A percentile compares a stretch with the other conserved stretches of the same genome.
phyloP scores from a whole-genome alignment of 2,797 vertebrate species.

The Sebastes itinus region DNA sequence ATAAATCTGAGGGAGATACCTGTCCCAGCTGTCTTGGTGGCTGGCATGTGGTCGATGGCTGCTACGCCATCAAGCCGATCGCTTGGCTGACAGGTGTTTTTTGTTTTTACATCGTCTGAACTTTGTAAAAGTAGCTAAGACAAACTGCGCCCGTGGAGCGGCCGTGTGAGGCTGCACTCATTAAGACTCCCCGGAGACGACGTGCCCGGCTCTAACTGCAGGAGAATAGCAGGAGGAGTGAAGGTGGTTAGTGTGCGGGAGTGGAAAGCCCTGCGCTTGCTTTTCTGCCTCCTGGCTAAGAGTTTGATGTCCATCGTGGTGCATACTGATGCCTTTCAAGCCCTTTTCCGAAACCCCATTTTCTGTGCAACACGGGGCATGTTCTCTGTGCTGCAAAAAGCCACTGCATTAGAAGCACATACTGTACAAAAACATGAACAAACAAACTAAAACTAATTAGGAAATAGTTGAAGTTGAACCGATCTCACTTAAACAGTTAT shows the following conservation, averaged over 20 bases:
- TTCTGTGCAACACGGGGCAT: background rate
- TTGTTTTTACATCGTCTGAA: slow-evolving; percentile 27
- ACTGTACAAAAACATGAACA: background rate
- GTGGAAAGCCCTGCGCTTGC: slow-evolving; percentile 39
- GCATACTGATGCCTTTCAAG: slow-evolving; percentile 40
- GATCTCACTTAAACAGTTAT: background rate
- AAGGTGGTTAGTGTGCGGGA: slow-evolving; percentile 11
- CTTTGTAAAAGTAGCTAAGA: slow-evolving; percentile 49
- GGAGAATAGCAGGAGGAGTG: slow-evolving; percentile 13
- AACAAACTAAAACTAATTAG: background rate
- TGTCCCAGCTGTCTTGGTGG: background rate
- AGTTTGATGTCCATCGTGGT: slow-evolving; percentile 28
- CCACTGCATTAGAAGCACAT: background rate
- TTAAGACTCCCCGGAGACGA: slow-evolving; percentile 40
- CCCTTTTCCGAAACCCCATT: slow-evolving; percentile 12
- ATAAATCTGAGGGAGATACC: slow-evolving; percentile 28
- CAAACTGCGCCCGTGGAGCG: slow-evolving; percentile 29
- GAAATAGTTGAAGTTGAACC: background rate
- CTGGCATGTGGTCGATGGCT: slow-evolving; percentile 9
- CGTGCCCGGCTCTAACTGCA: slow-evolving; percentile 8
- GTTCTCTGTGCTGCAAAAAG: slow-evolving; percentile 12
- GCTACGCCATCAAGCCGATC: background rate
- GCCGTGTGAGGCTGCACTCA: slow-evolving; percentile 31
- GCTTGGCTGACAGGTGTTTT: slow-evolving; percentile 49
- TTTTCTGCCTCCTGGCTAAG: slow-evolving; percentile 41